Conservation (phyloP, 2,113 vertebrate genomes). For the Corvus hawaiiensis region DNA sequence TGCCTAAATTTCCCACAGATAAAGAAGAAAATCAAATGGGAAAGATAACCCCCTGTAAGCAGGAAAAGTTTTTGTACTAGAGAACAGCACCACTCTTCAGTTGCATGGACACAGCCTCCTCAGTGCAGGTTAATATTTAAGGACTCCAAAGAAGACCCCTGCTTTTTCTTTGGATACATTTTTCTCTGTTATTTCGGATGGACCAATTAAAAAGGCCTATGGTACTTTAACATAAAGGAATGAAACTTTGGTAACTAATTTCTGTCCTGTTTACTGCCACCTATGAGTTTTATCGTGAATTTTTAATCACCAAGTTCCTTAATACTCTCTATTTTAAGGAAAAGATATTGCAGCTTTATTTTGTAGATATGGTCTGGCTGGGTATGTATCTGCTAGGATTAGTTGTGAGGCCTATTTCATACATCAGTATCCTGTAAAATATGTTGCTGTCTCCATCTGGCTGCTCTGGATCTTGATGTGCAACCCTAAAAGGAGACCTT, state of each 20-base stretch:
- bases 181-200: neutral
- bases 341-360: neutral
- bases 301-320: constrained; percentile 2
- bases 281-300: neutral
- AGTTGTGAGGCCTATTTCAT: neutral
- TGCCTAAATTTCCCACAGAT: neutral
- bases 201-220: neutral
- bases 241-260: neutral
- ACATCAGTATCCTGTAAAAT: neutral
- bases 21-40: neutral
- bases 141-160: neutral
- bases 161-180: neutral
- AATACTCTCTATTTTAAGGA: neutral
- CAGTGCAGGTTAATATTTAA: neutral
- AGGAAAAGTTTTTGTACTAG: neutral
- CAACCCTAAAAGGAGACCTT: neutral
- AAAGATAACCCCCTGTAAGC: neutral
- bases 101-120: neutral
- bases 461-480: neutral
- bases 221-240: neutral
- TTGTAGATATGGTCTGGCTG: neutral
- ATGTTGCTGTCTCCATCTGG: neutral
- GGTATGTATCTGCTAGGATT: neutral
- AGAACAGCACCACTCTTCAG: neutral
- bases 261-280: neutral